Evolutionary conservation across 2,113 vertebrate genomes (phyloP).

Genomic region (Carassius auratus): DNA sequence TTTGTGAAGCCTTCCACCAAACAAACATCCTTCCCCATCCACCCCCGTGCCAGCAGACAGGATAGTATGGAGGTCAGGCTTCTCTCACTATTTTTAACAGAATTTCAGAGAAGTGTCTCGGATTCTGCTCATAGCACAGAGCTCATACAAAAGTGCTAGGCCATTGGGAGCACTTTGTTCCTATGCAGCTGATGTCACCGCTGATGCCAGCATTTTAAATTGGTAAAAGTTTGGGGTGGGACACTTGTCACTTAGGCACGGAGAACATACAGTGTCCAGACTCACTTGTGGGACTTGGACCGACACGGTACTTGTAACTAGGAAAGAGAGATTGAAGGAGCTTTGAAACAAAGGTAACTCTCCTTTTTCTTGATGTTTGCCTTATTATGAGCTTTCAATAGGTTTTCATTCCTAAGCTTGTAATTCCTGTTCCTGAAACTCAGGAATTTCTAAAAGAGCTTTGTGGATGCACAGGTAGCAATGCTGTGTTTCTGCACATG

Average conservation of each 20-base stretch:
- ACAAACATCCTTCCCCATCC: constrained; percentile 58
- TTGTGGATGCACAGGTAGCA: neutral
- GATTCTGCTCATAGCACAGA: constrained; percentile 60
- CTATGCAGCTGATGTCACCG: constrained; percentile 62
- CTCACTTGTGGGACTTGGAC: constrained; percentile 11
- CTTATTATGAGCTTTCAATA: neutral
- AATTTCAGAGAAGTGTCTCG: constrained; percentile 84
- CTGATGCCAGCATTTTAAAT: constrained; percentile 63
- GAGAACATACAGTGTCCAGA: constrained; percentile 47
- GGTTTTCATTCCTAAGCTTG: neutral
- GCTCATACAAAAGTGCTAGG: constrained; percentile 33
- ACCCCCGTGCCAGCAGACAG: constrained; percentile 55
- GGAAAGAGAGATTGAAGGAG: constrained; percentile 26
- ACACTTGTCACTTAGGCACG: constrained; percentile 16
- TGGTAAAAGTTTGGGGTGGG: constrained; percentile 53
- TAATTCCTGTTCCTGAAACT: neutral
- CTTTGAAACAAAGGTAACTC: constrained; percentile 29
- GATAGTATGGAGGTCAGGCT: constrained; percentile 55
- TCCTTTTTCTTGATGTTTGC: neutral
- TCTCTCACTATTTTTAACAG: constrained; percentile 87
- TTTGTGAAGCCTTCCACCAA: constrained; percentile 47
- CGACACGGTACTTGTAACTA: neutral
- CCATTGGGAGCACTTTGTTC: constrained; percentile 60
- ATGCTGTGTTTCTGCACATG: neutral
- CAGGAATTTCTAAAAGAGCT: neutral